phyloP scores from a whole-genome alignment of 2,113 vertebrate genomes.

The Diphyllodes magnificus region DNA sequence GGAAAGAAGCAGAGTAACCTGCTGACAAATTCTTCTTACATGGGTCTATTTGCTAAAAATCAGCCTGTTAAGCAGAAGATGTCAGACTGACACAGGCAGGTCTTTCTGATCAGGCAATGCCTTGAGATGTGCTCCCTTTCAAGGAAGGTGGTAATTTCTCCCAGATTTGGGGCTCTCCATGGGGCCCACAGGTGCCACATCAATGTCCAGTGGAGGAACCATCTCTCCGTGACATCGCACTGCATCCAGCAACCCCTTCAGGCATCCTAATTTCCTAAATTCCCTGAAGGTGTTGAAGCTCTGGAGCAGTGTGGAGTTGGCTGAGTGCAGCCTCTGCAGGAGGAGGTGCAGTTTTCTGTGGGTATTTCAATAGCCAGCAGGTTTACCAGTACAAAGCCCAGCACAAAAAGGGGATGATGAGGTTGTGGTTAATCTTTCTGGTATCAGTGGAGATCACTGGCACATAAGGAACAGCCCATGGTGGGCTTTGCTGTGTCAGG shows the following conservation, averaged over 20 bases:
- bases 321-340: background rate
- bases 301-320: background rate
- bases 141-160: background rate
- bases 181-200: background rate
- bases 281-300: background rate
- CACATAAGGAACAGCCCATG: accelerated
- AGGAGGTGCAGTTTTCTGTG: background rate
- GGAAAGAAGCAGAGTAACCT: background rate
- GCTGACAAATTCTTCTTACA: background rate
- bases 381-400: background rate
- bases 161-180: accelerated
- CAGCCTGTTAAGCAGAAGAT: background rate
- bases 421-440: background rate
- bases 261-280: background rate
- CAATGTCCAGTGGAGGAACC: accelerated
- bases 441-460: background rate
- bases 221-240: accelerated
- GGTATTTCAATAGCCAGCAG: background rate
- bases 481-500: background rate
- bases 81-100: background rate
- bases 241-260: background rate
- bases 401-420: background rate
- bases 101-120: background rate
- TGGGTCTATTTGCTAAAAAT: background rate
- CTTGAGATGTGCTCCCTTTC: background rate